phyloP scores from a whole-genome alignment of 1,140 invertebrate species.

The Archegozetes longisetosus region DNA sequence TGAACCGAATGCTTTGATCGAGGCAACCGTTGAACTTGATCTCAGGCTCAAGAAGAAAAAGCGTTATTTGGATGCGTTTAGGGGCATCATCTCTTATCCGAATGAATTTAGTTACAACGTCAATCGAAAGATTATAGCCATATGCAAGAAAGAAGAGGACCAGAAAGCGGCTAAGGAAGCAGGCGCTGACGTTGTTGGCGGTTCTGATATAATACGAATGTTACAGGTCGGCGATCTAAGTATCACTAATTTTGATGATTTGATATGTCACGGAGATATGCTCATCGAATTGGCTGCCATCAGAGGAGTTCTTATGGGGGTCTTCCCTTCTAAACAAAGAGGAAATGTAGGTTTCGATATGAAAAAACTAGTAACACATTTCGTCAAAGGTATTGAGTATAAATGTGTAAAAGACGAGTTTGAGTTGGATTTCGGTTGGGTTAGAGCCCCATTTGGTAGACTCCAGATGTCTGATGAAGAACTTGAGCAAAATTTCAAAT shows the following conservation, averaged over 20 bases:
- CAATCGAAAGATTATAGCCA: constrained; percentile 17
- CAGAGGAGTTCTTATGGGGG: constrained; percentile 51
- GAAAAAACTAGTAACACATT: constrained; percentile 38
- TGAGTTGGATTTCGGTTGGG: constrained; percentile 47
- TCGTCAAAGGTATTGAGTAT: constrained; percentile 48
- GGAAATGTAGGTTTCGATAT: constrained; percentile 48
- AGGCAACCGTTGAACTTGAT: constrained; percentile 49
- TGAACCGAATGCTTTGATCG: constrained; percentile 43
- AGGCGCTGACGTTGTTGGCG: constrained; percentile 18
- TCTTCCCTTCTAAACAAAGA: constrained; percentile 48
- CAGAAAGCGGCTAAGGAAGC: constrained; percentile 18
- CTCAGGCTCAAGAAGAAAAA: constrained; percentile 42
- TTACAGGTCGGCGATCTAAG: constrained; percentile 44
- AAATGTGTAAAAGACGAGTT: constrained; percentile 41
- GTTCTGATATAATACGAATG: constrained; percentile 18
- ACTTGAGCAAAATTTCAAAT: constrained; percentile 49
- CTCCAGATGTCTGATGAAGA: constrained; percentile 48
- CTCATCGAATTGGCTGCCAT: constrained; percentile 52
- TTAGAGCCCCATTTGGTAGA: constrained; percentile 48
- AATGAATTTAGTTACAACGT: constrained; percentile 14
- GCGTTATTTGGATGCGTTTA: constrained; percentile 18
- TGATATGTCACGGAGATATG: constrained; percentile 58
- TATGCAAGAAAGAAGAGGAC: constrained; percentile 20
- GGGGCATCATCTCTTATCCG: constrained; percentile 16
- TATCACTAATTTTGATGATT: constrained; percentile 49